Conservation (phyloP, 2,797 vertebrate species). For the Anguilla anguilla region DNA sequence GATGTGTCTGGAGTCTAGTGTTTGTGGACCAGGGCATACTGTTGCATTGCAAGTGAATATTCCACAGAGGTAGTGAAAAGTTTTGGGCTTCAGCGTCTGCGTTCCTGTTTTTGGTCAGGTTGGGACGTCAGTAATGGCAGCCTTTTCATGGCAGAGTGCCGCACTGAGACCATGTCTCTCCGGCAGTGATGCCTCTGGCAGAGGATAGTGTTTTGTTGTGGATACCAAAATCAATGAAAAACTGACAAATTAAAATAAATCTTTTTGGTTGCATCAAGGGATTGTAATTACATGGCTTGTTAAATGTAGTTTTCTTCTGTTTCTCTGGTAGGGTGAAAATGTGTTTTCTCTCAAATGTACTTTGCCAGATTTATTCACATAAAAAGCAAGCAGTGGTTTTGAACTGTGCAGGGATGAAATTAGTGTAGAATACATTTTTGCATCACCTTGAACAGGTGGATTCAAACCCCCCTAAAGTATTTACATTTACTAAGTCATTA, state of each 20-base stretch:
- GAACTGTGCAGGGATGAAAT: not conserved
- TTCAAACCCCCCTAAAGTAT: not conserved
- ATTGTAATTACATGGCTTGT: not conserved
- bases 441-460: not conserved
- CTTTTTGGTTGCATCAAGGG: not conserved
- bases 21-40: not conserved
- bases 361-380: conserved; percentile 8
- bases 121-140: not conserved
- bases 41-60: not conserved
- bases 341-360: not conserved
- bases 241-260: not conserved
- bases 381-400: not conserved
- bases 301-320: not conserved
- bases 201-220: not conserved
- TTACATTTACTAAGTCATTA: too few relatives aligned
- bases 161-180: conserved; percentile 4
- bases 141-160: conserved; percentile 8
- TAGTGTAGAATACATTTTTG: not conserved
- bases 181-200: not conserved
- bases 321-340: conserved; percentile 12
- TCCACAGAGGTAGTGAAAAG: not conserved
- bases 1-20: not conserved
- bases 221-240: not conserved
- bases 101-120: not conserved
- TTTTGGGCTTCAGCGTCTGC: conserved; percentile 9